A percentile compares a stretch with the other conserved stretches of the same genome.
Evolutionary conservation across 1,140 invertebrate species (phyloP).

Genomic region (Cherax quadricarinatus): DNA sequence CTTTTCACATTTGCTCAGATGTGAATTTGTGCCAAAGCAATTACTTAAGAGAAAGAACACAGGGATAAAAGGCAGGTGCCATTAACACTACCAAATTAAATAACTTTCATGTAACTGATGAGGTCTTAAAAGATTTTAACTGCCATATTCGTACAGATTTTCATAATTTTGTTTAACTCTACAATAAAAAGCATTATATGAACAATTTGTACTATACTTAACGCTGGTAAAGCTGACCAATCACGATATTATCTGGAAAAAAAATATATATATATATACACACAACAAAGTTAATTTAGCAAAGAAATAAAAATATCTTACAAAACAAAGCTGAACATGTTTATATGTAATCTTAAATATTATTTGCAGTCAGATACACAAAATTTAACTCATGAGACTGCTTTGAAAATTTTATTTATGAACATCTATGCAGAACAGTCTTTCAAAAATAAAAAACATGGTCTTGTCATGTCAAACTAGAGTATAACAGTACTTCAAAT

Average conservation of each 20-base stretch:
- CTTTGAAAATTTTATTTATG: no score
- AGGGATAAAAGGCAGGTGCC: neutral
- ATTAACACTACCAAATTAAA: conserved; percentile 13
- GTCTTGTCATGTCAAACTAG: no score
- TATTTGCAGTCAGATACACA: no score
- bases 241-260: conserved; percentile 63
- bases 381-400: no score
- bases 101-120: neutral
- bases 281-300: no score
- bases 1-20: neutral
- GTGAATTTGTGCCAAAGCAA: neutral
- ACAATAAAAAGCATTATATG: conserved; percentile 55
- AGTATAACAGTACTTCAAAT: no score
- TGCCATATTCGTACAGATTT: conserved; percentile 26
- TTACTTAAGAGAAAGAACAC: neutral
- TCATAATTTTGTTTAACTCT: conserved; percentile 34
- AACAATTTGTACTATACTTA: conserved; percentile 65
- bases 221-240: conserved; percentile 22
- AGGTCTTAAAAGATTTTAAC: conserved; percentile 6
- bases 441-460: no score
- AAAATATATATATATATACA: neutral
- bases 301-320: no score
- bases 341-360: no score
- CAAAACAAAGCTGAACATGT: no score
- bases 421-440: no score